Conservation (phyloP, 2,113 vertebrate genomes). For the Fukomys damarensis region DNA sequence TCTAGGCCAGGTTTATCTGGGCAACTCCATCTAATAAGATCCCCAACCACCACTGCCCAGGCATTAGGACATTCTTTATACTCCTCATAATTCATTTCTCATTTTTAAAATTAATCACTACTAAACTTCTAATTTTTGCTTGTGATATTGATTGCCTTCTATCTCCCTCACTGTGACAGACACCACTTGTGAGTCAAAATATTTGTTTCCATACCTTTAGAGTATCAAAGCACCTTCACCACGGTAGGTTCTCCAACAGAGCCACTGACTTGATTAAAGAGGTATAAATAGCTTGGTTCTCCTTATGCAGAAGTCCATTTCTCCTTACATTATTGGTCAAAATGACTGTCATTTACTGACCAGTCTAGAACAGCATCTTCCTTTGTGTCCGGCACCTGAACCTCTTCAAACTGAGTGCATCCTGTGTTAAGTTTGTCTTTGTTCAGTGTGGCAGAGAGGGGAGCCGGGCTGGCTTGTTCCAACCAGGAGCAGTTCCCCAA, state of each 20-base stretch:
- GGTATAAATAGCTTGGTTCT: not conserved
- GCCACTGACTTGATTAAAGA: not conserved
- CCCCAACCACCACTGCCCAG: not conserved
- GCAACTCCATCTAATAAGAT: not conserved
- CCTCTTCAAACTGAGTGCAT: not conserved
- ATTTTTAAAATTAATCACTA: not conserved
- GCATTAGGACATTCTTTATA: not conserved
- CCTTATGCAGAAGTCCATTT: not conserved
- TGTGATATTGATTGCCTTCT: not conserved
- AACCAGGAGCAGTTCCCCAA: not conserved
- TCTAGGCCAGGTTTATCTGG: not conserved
- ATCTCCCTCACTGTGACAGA: not conserved
- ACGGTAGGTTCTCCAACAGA: not conserved
- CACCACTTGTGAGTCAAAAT: fast-evolving
- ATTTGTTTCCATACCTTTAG: not conserved
- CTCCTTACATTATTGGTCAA: not conserved
- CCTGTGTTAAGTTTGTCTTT: not conserved
- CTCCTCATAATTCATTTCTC: not conserved
- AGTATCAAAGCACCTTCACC: not conserved
- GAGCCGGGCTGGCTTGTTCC: not conserved
- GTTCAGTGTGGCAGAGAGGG: not conserved
- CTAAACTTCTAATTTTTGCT: not conserved
- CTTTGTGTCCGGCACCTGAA: not conserved
- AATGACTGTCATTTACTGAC: not conserved
- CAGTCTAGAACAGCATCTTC: not conserved